These are phyloP conservation scores for Diadophis punctatus DNA, from an alignment of 2,113 vertebrate genomes.

Conservation along the genomic window DNA sequence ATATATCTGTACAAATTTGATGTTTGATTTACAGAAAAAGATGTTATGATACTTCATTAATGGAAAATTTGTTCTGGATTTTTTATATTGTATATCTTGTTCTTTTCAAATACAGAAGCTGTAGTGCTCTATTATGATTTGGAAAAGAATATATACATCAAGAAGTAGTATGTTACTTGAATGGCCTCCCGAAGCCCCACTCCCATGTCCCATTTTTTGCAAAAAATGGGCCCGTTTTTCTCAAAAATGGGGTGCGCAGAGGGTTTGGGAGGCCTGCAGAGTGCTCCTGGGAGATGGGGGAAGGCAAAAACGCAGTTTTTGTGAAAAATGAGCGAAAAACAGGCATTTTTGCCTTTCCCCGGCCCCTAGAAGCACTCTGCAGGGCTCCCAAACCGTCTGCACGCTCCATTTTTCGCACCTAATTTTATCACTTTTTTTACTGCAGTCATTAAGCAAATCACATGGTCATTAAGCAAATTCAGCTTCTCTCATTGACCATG, in stretches of 20 bases:
- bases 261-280: no score
- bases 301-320: no score
- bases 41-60: not conserved
- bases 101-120: not conserved
- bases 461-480: not conserved
- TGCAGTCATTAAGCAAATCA: not conserved
- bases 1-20: slow-evolving; percentile 14
- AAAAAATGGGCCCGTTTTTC: no score
- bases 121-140: not conserved
- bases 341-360: no score
- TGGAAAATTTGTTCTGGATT: slow-evolving; percentile 27
- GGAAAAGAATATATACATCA: not conserved
- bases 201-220: no score
- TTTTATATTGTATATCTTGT: slow-evolving; percentile 6
- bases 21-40: slow-evolving; percentile 31
- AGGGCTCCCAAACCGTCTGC: no score
- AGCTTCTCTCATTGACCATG: not conserved
- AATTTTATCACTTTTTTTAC: not conserved
- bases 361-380: no score
- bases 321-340: no score
- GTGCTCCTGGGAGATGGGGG: no score
- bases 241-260: no score
- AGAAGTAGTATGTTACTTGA: not conserved
- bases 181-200: not conserved
- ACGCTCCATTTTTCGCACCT: no score